phyloP scores from a whole-genome alignment of 2,113 vertebrate species.

The Condylura cristata region DNA sequence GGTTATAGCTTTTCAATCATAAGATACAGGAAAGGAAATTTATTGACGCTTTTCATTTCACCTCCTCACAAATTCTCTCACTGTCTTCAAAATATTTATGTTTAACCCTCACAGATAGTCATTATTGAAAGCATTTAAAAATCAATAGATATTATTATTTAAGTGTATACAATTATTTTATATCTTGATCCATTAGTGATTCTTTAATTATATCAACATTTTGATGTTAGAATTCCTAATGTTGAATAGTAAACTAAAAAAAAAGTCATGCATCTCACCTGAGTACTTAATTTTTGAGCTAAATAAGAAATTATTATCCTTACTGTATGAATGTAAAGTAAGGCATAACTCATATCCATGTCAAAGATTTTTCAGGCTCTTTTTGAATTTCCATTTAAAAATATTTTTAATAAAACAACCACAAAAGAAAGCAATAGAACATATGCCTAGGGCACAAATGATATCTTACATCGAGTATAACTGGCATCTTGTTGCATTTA shows the following conservation, averaged over 20 bases:
- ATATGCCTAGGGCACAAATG: neutral
- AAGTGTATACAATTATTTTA: neutral
- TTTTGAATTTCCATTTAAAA: neutral
- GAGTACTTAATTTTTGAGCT: neutral
- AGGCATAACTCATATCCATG: neutral
- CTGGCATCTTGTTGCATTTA: neutral
- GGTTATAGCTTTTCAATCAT: neutral
- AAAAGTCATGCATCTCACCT: neutral
- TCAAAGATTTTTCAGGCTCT: neutral
- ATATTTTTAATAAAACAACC: slow-evolving; percentile 6
- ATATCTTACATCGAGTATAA: neutral
- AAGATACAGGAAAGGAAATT: neutral
- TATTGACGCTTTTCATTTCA: neutral
- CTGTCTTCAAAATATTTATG: neutral
- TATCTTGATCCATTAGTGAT: neutral
- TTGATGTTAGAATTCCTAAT: neutral
- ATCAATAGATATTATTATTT: neutral
- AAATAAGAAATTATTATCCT: neutral
- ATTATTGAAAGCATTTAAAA: neutral
- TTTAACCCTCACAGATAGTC: neutral
- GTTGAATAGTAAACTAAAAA: neutral
- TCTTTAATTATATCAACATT: neutral
- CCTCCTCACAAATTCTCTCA: neutral
- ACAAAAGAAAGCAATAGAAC: neutral
- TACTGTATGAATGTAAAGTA: slow-evolving; percentile 12